phyloP scores from a whole-genome alignment of 2,113 vertebrate genomes.

The Eurystomus gularis region DNA sequence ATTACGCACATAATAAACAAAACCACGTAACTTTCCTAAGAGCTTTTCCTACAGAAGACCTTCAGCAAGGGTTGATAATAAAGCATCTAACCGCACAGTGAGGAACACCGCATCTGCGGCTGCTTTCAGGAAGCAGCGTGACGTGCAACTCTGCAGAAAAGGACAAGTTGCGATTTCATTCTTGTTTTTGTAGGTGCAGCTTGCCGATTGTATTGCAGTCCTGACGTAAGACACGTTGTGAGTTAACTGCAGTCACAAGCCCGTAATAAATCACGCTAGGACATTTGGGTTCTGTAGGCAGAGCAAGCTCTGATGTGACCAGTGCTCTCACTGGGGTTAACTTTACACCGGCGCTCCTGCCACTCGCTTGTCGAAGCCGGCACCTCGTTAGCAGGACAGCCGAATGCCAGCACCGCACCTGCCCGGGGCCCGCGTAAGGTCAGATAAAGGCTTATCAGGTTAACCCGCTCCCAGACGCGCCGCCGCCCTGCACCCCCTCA shows the following conservation, averaged over 20 bases:
- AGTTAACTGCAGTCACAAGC: background rate
- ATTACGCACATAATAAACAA: background rate
- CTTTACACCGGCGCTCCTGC: background rate
- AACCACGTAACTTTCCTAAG: fast-evolving
- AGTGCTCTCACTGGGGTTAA: background rate
- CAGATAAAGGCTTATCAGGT: no score
- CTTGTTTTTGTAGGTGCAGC: background rate
- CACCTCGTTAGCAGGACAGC: background rate
- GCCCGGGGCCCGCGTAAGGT: background rate
- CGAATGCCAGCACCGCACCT: no score
- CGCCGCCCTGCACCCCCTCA: no score
- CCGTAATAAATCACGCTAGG: background rate
- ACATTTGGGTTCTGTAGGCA: fast-evolving
- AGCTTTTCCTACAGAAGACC: background rate
- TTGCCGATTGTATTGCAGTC: fast-evolving
- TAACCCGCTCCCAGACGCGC: no score
- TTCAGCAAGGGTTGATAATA: background rate
- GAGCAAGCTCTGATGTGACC: background rate
- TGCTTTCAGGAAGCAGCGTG: background rate
- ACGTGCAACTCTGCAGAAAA: background rate
- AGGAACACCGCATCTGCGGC: fast-evolving
- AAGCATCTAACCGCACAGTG: fast-evolving
- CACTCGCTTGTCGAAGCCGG: background rate
- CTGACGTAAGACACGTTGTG: no score
- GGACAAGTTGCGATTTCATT: background rate